phyloP scores from a whole-genome alignment of 2,888 invertebrate genomes.

The Fissipunctia ypsillon region DNA sequence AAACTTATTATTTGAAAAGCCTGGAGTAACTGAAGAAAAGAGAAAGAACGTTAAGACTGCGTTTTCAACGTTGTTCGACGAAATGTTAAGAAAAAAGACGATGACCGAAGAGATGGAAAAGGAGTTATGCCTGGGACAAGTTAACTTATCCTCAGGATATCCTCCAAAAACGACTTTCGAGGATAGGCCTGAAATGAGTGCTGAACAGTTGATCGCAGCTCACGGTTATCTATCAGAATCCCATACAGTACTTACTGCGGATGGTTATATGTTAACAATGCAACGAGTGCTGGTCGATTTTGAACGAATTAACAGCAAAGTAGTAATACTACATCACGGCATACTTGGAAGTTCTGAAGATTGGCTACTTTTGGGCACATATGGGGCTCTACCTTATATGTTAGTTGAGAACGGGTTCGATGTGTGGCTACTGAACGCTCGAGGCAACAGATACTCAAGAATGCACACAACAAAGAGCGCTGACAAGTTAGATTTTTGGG shows the following conservation, averaged over 20 bases:
- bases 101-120: background rate
- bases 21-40: slow-evolving; percentile 47
- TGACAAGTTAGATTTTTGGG: slow-evolving; percentile 70
- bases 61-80: slow-evolving; percentile 62
- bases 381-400: slow-evolving; percentile 73
- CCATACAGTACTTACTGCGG: slow-evolving; percentile 71
- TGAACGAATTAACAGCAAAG: slow-evolving; percentile 34
- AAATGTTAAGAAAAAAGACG: slow-evolving; percentile 31
- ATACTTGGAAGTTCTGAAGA: slow-evolving; percentile 76
- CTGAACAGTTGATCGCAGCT: slow-evolving; percentile 45
- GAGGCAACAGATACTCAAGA: slow-evolving; percentile 77
- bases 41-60: slow-evolving; percentile 61
- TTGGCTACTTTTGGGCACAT: slow-evolving; percentile 74
- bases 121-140: background rate
- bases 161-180: background rate
- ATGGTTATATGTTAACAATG: slow-evolving; percentile 74
- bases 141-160: too few species aligned
- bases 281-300: slow-evolving; percentile 67
- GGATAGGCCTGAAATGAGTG: slow-evolving; percentile 16
- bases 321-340: slow-evolving; percentile 75
- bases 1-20: slow-evolving; percentile 8
- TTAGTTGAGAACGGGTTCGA: slow-evolving; percentile 89
- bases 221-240: slow-evolving; percentile 70
- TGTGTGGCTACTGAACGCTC: slow-evolving; percentile 89
- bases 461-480: slow-evolving; percentile 57